Conservation (phyloP, 2,113 vertebrate genomes). For the Orientallactaga bullata region DNA sequence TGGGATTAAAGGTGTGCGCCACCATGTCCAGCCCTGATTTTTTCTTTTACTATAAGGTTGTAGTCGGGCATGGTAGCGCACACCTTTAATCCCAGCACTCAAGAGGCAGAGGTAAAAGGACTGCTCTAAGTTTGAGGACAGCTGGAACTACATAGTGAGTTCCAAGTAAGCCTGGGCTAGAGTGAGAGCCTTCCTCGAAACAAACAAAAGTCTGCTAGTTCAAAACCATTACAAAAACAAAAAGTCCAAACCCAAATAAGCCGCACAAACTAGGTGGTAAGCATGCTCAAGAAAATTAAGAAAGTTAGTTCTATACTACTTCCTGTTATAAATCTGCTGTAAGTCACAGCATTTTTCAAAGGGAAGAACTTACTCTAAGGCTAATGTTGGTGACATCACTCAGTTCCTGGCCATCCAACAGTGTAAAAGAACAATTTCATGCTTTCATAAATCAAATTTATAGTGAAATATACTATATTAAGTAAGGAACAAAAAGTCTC, state of each 20-base stretch:
- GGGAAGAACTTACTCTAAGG: not conserved
- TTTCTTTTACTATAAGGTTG: too few relatives aligned
- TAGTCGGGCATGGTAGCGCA: too few relatives aligned
- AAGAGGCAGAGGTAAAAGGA: too few relatives aligned
- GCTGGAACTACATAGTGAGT: too few relatives aligned
- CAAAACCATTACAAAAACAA: not conserved
- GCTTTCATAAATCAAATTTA: not conserved
- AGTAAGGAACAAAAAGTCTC: not conserved
- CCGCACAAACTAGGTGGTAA: not conserved
- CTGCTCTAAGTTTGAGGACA: too few relatives aligned
- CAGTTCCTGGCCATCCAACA: not conserved
- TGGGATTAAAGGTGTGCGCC: too few relatives aligned
- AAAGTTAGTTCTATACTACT: not conserved
- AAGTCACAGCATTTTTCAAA: not conserved
- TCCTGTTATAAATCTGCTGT: not conserved
- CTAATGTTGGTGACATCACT: not conserved
- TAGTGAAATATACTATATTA: not conserved
- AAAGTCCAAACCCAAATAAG: not conserved
- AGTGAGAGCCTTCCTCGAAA: too few relatives aligned
- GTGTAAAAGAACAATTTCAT: not conserved
- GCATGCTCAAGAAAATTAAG: not conserved
- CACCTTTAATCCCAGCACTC: too few relatives aligned
- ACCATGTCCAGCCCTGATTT: too few relatives aligned
- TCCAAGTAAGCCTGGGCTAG: too few relatives aligned
- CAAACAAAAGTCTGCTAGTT: not conserved